Evolutionary conservation across 2,797 vertebrate genomes (phyloP).

Genomic region (Xerus rutilus): DNA sequence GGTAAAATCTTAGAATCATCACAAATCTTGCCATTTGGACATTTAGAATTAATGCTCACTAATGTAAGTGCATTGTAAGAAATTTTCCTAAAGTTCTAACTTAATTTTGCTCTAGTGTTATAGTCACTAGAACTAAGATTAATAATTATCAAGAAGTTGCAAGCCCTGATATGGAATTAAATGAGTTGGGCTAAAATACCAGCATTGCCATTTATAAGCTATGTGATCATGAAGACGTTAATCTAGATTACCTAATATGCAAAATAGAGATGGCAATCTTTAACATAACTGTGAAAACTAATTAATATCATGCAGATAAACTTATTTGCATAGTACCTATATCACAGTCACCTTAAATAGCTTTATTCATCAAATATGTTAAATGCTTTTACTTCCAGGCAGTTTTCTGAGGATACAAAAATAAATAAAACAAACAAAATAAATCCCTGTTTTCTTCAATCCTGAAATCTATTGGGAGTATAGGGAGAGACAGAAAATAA

Average conservation of each 20-base stretch:
- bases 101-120: neutral
- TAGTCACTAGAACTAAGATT: neutral
- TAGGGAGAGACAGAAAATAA: neutral
- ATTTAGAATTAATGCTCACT: neutral
- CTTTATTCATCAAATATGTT: constrained; percentile 26
- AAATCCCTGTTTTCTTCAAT: neutral
- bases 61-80: neutral
- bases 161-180: neutral
- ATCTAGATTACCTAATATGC: neutral
- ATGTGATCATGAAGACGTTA: neutral
- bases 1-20: neutral
- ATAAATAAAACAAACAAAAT: neutral
- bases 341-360: neutral
- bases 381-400: neutral
- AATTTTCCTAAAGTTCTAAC: neutral
- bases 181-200: neutral
- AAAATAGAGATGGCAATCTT: neutral
- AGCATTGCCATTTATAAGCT: neutral
- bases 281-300: neutral
- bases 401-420: neutral
- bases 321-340: neutral
- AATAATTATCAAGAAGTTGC: neutral
- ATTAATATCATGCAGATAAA: neutral
- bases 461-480: neutral
- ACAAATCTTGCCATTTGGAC: neutral